Evolutionary conservation across 2,888 invertebrate genomes (phyloP).

Genomic region (Cenopis cana): DNA sequence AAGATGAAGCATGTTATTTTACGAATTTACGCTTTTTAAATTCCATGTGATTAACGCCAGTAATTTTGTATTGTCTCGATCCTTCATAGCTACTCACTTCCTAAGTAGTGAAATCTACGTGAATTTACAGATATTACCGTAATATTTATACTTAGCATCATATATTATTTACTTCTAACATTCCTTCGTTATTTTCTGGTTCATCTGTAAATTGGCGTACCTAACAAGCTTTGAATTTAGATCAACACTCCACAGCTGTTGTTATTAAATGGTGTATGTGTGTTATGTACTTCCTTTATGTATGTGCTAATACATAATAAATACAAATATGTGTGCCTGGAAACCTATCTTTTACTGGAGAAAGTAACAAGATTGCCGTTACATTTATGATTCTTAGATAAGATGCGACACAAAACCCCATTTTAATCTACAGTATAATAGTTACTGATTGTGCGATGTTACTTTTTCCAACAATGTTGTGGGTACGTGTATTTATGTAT

Average conservation of each 20-base stretch:
- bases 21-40: too few relatives aligned
- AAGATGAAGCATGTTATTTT: too few relatives aligned
- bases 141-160: background rate
- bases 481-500: conserved; percentile 58
- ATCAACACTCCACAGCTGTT: conserved; percentile 48
- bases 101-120: conserved; percentile 17
- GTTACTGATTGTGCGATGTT: conserved; percentile 25
- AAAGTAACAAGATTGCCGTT: conserved; percentile 20
- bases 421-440: background rate
- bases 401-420: background rate
- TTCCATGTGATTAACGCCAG: background rate
- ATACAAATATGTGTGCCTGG: conserved; percentile 30
- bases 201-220: conserved; percentile 8
- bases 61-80: background rate
- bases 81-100: conserved; percentile 10
- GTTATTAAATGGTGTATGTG: conserved; percentile 27
- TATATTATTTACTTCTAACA: background rate
- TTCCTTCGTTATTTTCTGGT: background rate
- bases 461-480: conserved; percentile 49
- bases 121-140: conserved; percentile 1
- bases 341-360: conserved; percentile 15
- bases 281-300: conserved; percentile 28
- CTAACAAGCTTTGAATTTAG: conserved; percentile 16
- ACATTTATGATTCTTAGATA: background rate
- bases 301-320: conserved; percentile 32